phyloP scores from a whole-genome alignment of 2,888 invertebrate genomes.

The Myopa tessellatipennis region DNA sequence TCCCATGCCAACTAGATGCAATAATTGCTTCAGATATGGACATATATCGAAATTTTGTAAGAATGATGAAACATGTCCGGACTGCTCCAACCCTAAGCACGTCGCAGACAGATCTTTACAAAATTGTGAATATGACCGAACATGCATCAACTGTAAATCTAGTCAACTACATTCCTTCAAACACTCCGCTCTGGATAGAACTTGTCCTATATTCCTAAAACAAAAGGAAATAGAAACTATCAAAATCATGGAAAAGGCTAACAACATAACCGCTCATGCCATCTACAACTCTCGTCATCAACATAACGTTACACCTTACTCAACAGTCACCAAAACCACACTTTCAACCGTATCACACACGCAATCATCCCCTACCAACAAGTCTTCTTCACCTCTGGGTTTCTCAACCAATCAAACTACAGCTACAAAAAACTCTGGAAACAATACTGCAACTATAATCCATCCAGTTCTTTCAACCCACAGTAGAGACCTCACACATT shows the following conservation, averaged over 20 bases:
- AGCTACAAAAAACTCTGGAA: neutral
- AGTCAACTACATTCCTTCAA: neutral
- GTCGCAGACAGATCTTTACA: neutral
- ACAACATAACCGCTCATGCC: neutral
- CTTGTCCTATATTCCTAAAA: slow-evolving; percentile 28
- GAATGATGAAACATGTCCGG: neutral
- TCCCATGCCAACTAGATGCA: neutral
- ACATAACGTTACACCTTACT: neutral
- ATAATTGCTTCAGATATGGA: neutral
- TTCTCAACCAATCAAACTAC: neutral
- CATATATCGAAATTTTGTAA: neutral
- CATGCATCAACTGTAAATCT: slow-evolving; percentile 18
- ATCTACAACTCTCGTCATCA: slow-evolving; percentile 14
- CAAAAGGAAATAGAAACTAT: slow-evolving; percentile 26
- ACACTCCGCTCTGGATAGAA: slow-evolving; percentile 18
- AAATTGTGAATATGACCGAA: neutral
- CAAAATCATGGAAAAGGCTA: slow-evolving; percentile 18
- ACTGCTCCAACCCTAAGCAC: neutral
- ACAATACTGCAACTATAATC: no score
- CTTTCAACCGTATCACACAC: no score
- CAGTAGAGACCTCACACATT: no score
- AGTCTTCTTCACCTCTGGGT: neutral
- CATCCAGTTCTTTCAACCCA: no score
- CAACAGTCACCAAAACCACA: neutral
- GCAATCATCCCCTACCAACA: neutral